Evolutionary conservation across 2,113 vertebrate species (phyloP), one percentile per base, ranked within the genome.

Genomic region (Pavo muticus): DNA sequence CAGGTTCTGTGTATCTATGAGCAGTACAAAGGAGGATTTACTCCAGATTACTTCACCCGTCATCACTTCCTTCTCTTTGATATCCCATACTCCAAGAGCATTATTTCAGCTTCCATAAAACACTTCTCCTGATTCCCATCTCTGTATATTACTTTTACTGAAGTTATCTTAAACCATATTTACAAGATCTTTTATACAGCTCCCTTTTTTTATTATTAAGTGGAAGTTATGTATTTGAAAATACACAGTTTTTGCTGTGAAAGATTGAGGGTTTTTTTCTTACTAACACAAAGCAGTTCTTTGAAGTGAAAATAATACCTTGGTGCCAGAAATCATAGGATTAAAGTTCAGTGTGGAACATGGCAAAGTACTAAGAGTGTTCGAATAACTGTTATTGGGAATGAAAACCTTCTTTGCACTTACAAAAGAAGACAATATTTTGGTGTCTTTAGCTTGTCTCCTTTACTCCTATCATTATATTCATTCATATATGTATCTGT

Each of bases 31-130:
- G 14, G 12, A 73, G 85, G 11, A 74, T 84, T 88, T 86, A 65
- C 14, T 19, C 10, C 4, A 52, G 14, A 42, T 39, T 64, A 10
- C 47, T 79, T 76, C 14, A 48, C 11, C 8, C 5, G 30, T 14
- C 27, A 25, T 84, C 35, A 30, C 12, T 56, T 79, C 17, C 5
- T 64, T 45, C 2, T 42, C 47, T 82, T 76, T 68, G n/a, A 48
- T 60, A 64, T 2, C 11, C 1, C 1, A 0, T 6, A 40, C 15
- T 7, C 52, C 59, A 14, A 54, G 11, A 74, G 1, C 11, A 5
- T 45, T 87, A 17, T 54, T 59, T 86, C 27, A 48, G 10, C 47
- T 92, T 80, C 23, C 23, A n/a, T 44, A 50, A 87, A 61, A 42
- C 7, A 3, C 13, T 81, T 74, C 21, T 88, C 35, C 21, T 74